Evolutionary conservation across 2,888 invertebrate genomes (phyloP).

Genomic region (Agrotis clavis): DNA sequence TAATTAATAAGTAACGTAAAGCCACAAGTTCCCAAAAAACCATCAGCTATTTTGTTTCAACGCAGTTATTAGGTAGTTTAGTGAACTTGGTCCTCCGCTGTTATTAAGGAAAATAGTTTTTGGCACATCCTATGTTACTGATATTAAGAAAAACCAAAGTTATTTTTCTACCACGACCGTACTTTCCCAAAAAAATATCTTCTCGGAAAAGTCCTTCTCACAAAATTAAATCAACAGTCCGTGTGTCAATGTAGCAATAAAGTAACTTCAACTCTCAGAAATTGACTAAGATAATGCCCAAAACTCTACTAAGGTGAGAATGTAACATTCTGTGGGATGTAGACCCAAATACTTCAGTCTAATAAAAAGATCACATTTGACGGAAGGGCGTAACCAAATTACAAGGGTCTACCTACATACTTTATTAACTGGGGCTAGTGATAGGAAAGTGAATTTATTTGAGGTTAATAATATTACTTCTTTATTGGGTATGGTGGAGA

Average conservation of each 20-base stretch:
- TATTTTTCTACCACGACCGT: background rate
- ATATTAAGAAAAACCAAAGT: background rate
- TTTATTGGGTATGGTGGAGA: background rate
- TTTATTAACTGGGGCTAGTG: conserved; percentile 43
- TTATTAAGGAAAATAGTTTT: too few relatives aligned
- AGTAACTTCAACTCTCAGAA: conserved; percentile 8
- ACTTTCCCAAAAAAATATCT: background rate
- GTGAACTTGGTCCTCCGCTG: background rate
- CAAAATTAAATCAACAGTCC: conserved; percentile 26
- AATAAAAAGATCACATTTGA: conserved; percentile 52
- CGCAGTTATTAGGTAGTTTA: background rate
- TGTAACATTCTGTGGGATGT: conserved; percentile 16
- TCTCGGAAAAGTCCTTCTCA: background rate
- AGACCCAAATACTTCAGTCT: conserved; percentile 18
- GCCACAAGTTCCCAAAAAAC: background rate
- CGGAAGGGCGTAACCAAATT: conserved; percentile 53
- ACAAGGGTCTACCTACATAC: conserved; percentile 34
- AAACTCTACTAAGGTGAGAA: conserved; percentile 38
- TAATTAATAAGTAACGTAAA: too few relatives aligned
- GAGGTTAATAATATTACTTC: conserved; percentile 14
- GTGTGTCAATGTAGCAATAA: conserved; percentile 13
- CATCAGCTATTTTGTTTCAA: background rate
- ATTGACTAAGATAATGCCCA: conserved; percentile 33
- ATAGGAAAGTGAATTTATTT: conserved; percentile 12
- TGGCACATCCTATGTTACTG: background rate